Evolutionary conservation across 1,140 invertebrate genomes (phyloP), one percentile per base, ranked within the genome.

Genomic region (Tenebrio molitor): DNA sequence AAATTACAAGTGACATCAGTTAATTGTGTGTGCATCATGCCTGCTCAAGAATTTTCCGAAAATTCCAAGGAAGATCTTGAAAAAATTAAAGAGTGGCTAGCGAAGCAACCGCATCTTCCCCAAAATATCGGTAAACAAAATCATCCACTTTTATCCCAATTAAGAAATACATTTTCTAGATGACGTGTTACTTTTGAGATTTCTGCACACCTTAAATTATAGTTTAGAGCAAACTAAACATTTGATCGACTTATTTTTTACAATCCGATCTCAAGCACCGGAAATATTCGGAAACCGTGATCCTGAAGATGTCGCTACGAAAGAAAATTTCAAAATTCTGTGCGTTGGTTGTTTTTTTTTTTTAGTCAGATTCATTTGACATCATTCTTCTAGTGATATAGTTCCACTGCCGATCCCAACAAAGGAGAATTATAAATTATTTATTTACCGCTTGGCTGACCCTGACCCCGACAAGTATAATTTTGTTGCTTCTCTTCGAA

Each of bases 21-120:
- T n/a, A 39, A 29, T 50, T 19, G 44, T 50, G 44, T 21, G 17
- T 21, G 7, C 19, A 50, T 19, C 17, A 50, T 50, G 44, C 44
- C 44, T 21, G 19, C 21, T 5, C 21, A 25, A 58, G 21, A 58
- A 33, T 14, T 33, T 15, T 6, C 23, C 8, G 12, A 10, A 58
- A 58, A 25, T n/a, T 12, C 25, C 10, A 83, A 87, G 5, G 85
- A 86, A 33, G 88, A 92, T 76, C 76, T 92, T 15, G 82, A 87
- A 63, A 84, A 86, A 3, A 89, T 94, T 34, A 91, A 90, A 77
- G 87, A 91, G 25, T 93, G 92, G 92, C 82, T 94, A 0, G 79
- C 82, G n/a, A 89, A 89, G 69, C 92, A 94, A 76, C 89, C 91
- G 0, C 92, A 94, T 83, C 84, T 94, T 16, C 92, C 92, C 0